These are phyloP conservation scores for Drosophila parthenogenetica DNA, from an alignment of 2,888 invertebrate species.

Conservation along the genomic window DNA sequence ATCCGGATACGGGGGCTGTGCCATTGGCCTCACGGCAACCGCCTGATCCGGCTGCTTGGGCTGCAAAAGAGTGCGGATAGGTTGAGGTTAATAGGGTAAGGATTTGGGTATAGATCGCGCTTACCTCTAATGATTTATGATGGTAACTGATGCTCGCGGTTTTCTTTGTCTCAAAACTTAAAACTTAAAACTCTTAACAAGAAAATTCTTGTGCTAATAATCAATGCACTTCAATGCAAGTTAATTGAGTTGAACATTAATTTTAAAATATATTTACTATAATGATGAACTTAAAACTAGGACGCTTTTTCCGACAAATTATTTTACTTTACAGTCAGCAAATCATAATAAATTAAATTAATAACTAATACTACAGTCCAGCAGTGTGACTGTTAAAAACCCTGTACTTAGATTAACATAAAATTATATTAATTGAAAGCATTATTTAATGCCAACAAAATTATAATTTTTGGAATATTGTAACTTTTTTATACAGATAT, in stretches of 20 bases:
- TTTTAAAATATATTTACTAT: background rate
- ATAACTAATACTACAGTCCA: too few relatives aligned
- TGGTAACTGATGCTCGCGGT: constrained; percentile 60
- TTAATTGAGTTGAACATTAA: background rate
- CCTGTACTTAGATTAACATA: too few relatives aligned
- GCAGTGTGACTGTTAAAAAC: too few relatives aligned
- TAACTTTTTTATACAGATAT: too few relatives aligned
- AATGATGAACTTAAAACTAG: background rate
- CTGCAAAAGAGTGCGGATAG: constrained; percentile 62
- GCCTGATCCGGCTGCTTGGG: constrained; percentile 75
- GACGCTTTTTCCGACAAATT: too few relatives aligned
- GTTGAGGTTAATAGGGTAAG: constrained; percentile 59
- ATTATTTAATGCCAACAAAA: too few relatives aligned
- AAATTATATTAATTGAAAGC: too few relatives aligned
- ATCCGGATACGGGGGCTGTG: constrained; percentile 88
- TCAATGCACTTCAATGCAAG: background rate
- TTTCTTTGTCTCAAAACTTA: constrained; percentile 18
- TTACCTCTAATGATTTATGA: constrained; percentile 82
- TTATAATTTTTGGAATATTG: too few relatives aligned
- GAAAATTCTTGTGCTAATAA: background rate
- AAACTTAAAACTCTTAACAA: constrained; percentile 4
- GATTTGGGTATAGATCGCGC: constrained; percentile 40
- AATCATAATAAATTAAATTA: too few relatives aligned
- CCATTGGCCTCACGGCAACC: constrained; percentile 89
- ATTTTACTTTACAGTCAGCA: too few relatives aligned